Evolutionary conservation across 2,113 vertebrate species (phyloP), one percentile per base, ranked within the genome.

Genomic region (Pseudopodoces humilis): DNA sequence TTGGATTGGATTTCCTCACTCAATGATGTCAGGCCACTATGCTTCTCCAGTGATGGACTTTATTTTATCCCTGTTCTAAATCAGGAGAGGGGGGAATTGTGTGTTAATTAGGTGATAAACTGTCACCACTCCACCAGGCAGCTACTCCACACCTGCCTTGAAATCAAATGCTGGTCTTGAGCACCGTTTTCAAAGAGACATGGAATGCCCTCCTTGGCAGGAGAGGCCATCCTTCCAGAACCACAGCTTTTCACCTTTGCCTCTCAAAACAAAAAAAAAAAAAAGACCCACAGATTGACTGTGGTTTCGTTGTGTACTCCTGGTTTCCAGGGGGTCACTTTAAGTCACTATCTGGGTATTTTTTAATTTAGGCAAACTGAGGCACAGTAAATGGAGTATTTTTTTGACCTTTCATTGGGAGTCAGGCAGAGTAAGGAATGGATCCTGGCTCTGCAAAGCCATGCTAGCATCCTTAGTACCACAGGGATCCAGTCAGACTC

Each of bases 381-480:
- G 49, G 33, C 44, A 68, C 1, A 52, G 23, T 47, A 70, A 55
- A 9, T 37, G 71, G 22, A 60, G 7, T 31, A n/a, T 92, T 88
- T 92, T 79, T 25, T 60, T 86, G 50, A n/a, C 8, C 8, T 68
- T 75, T 50, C 20, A 13, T 1, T 31, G 16, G 12, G 30, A 68
- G 23, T 58, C 21, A 85, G 78, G 44, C 24, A 89, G 60, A 79
- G 20, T 25, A 44, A 65, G 39, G 35, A 83, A 31, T 6, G 24
- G 15, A 15, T 55, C 13, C 23, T 67, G 49, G 9, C 30, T 83
- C 33, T 90, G 55, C 59, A 85, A 91, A 83, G 55, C 21, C 11
- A 15, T 0, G 1, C 7, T n/a, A 53, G 59, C 7, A 14, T 17
- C 15, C n/a, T 52, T 17, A 31, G 5, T 55, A 9, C 6, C 58